These are phyloP conservation scores for Phlogophora meticulosa DNA, from an alignment of 2,888 invertebrate genomes.

Conservation along the genomic window DNA sequence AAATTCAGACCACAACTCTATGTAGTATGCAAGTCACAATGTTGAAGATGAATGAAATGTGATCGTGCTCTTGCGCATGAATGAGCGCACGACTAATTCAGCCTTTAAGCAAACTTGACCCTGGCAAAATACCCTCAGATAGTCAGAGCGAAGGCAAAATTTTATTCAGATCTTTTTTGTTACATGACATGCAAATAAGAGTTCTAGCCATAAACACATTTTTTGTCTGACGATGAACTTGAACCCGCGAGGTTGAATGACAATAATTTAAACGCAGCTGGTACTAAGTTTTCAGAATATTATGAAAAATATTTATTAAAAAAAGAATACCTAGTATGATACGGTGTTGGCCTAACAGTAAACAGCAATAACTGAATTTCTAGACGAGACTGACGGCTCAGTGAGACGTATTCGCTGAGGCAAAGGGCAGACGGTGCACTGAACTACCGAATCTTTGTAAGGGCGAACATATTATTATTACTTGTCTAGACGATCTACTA, in stretches of 20 bases:
- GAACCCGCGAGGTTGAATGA: slow-evolving; percentile 3
- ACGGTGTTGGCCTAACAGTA: slow-evolving; percentile 53
- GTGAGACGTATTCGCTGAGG: slow-evolving; percentile 64
- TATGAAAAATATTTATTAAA: slow-evolving; percentile 32
- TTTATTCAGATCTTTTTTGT: not conserved
- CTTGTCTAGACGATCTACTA: slow-evolving; percentile 74
- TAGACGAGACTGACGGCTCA: slow-evolving; percentile 64
- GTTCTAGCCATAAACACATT: not conserved
- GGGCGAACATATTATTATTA: slow-evolving; percentile 70
- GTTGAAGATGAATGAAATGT: slow-evolving; percentile 44
- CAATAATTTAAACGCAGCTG: slow-evolving; percentile 14
- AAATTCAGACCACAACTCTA: not conserved
- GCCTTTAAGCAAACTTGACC: slow-evolving; percentile 27
- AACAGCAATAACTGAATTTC: slow-evolving; percentile 64
- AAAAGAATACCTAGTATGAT: slow-evolving; percentile 39
- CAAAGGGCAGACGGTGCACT: slow-evolving; percentile 77
- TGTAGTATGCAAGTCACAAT: not conserved
- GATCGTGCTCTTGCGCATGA: slow-evolving; percentile 36
- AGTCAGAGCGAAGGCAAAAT: slow-evolving; percentile 4
- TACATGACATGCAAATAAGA: not conserved
- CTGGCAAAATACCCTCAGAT: slow-evolving; percentile 1
- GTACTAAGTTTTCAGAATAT: slow-evolving; percentile 6
- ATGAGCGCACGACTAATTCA: slow-evolving; percentile 40
- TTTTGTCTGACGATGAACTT: slow-evolving; percentile 12
- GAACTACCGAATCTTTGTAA: slow-evolving; percentile 75